Conservation (phyloP, 2,797 vertebrate species). For the Manis javanica region DNA sequence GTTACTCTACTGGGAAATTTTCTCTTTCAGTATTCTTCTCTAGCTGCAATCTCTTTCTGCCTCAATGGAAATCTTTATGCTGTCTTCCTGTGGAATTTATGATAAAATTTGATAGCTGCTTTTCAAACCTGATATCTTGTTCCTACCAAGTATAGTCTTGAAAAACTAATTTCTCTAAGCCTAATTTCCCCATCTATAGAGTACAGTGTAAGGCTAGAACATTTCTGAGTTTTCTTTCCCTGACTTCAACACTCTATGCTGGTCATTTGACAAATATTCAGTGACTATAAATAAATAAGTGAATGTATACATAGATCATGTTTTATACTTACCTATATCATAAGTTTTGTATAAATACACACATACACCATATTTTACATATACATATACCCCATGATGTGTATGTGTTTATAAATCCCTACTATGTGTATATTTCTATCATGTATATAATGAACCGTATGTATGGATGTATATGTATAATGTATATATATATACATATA, state of each 20-base stretch:
- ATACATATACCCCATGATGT: not conserved
- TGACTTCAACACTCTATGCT: not conserved
- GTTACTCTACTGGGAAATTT: constrained; percentile 9
- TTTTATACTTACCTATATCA: not conserved
- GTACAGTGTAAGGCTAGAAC: not conserved
- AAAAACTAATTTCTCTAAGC: constrained; percentile 53
- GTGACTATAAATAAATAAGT: not conserved
- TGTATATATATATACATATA: not conserved
- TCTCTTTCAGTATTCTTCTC: constrained; percentile 15
- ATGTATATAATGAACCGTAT: not conserved
- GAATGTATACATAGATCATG: not conserved
- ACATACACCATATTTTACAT: not conserved
- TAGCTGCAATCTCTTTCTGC: constrained; percentile 37
- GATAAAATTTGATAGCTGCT: constrained; percentile 59
- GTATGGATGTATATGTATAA: not conserved
- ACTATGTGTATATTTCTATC: not conserved
- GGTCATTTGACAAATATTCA: constrained; percentile 28
- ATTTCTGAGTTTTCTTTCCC: not conserved
- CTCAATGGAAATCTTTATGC: constrained; percentile 31
- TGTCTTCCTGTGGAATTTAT: constrained; percentile 62
- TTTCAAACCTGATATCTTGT: constrained; percentile 45
- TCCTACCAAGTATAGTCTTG: constrained; percentile 22
- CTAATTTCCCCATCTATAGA: not conserved
- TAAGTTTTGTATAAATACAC: not conserved
- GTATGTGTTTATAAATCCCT: not conserved